A percentile compares a stretch with the other conserved stretches of the same genome.
Conservation (phyloP, 2,888 invertebrate genomes). For the Lasius fuliginosus region DNA sequence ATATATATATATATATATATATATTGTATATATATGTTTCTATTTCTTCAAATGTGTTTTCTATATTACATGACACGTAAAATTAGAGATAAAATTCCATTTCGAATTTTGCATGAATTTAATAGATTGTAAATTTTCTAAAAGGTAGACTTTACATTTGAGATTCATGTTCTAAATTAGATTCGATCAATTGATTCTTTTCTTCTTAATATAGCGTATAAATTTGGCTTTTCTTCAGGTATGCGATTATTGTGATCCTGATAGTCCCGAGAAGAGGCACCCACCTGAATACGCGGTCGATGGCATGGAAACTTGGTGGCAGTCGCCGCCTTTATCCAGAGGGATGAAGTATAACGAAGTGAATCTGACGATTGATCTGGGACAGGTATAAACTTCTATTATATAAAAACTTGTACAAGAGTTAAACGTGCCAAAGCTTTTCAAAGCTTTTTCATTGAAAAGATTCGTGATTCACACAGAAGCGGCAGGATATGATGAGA, state of each 20-base stretch:
- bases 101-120: not conserved
- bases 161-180: not conserved
- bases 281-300: constrained; percentile 97
- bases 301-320: constrained; percentile 99
- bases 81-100: not conserved
- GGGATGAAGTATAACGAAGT: constrained; percentile 99
- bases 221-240: constrained; percentile 88
- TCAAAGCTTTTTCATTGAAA: not conserved
- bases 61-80: not conserved
- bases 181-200: constrained; percentile 21
- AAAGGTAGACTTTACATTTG: not conserved
- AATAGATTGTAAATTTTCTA: not conserved
- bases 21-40: not conserved
- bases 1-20: not conserved
- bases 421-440: constrained; percentile 5
- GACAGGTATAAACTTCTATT: constrained; percentile 91
- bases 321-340: constrained; percentile 98
- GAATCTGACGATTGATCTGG: constrained; percentile 98
- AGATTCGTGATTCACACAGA: constrained; percentile 8
- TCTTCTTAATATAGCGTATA: not conserved
- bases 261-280: constrained; percentile 92
- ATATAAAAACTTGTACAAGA: not conserved
- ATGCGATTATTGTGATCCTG: constrained; percentile 96
- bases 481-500: constrained; percentile 66
- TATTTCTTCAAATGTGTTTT: not conserved